Base-by-base conservation (phyloP, 2,888 invertebrate genomes). In the Habroteleia sp. region DNA sequence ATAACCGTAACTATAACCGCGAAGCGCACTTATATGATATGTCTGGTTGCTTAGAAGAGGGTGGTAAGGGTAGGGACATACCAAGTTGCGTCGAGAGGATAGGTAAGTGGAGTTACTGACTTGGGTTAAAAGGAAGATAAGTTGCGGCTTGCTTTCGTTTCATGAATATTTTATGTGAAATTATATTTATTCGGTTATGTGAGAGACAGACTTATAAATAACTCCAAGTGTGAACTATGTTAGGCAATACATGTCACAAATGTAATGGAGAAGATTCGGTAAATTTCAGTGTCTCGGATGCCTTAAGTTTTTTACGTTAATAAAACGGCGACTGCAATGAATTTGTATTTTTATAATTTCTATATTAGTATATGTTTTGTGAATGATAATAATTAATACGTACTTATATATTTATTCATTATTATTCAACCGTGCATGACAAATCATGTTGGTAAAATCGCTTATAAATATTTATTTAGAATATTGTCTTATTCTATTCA, bases 11-110 rank as follows among this genome's bases (percentile, higher is more conserved):
- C 68, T 79, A 68, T 77, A 77, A 75, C 72, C 71, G 62, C 73
- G 71, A 75, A 54, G 50, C 75, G 60, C 76, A 80, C 79, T 74
- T 81, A 77, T 78, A 79, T 77, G 79, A 78, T 77, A 74, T 74
- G 77, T 78, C 77, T 75, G 79, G 73, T 74, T 44, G 39, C 66
- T 16, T 4, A 42, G 14, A 31, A 71, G 63, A 72, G 72, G 72
- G 72, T 72, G 58, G 63, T 17, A 41, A 72, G 44, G 44, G 63
- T 54, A 60, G 60, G 63, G 71, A 69, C 65, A 56, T 37, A 63
- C 68, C 35, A 20, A 58, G 68, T 50, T 52, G 52, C 37, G 74
- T 65, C 60, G 62, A 74, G 73, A 77, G 66, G 72, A 73, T 75
- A 77, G 72, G 63, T 77, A 65, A 73, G 77, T 73, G 69, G 50